A percentile compares a stretch with the other conserved stretches of the same genome.
Evolutionary conservation across 2,113 vertebrate genomes (phyloP).

Genomic region (Brachirus orientalis): DNA sequence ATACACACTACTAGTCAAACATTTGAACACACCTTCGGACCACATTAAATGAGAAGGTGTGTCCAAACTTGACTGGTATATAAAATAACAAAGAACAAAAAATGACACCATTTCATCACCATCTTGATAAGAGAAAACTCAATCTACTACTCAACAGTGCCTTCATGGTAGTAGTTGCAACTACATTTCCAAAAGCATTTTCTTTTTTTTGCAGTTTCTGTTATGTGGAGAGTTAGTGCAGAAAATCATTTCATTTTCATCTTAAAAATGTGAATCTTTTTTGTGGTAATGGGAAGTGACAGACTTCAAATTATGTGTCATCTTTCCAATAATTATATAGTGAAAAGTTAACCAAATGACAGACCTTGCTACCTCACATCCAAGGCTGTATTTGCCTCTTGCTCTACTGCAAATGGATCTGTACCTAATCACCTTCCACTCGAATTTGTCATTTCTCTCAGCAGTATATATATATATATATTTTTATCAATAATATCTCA

Average conservation of each 20-base stretch:
- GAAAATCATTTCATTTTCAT: background rate
- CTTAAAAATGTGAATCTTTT: slow-evolving; percentile 1
- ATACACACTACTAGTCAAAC: too few relatives aligned
- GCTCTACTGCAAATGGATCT: background rate
- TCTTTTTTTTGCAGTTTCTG: background rate
- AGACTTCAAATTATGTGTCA: slow-evolving; percentile 1
- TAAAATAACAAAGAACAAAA: too few relatives aligned
- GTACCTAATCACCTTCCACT: background rate
- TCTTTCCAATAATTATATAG: background rate
- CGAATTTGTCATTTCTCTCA: background rate
- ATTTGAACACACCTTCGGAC: too few relatives aligned
- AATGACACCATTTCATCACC: too few relatives aligned
- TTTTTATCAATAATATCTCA: background rate
- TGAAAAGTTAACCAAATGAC: slow-evolving; percentile 9
- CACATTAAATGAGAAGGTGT: too few relatives aligned
- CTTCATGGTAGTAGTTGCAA: too few relatives aligned
- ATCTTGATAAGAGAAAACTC: too few relatives aligned
- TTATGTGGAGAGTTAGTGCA: background rate
- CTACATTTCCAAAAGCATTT: too few relatives aligned
- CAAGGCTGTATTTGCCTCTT: background rate
- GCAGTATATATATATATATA: background rate
- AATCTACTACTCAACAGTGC: too few relatives aligned
- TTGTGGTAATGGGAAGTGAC: background rate
- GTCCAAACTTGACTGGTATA: too few relatives aligned
- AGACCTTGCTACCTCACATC: background rate